Conservation (phyloP, 2,113 vertebrate genomes). For the Gymnocephalus cernua region DNA sequence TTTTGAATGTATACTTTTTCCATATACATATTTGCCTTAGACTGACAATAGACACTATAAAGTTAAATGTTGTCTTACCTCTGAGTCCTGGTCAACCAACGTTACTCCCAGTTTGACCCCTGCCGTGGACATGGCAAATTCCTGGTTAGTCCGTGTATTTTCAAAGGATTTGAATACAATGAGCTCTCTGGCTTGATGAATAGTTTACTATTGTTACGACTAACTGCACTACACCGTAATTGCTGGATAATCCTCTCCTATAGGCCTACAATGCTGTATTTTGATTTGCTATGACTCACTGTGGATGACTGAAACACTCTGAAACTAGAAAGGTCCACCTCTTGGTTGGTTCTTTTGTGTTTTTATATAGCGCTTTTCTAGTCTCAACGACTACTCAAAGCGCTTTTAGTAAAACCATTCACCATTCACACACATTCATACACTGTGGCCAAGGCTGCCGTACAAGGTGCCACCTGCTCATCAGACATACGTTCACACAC, state of each 20-base stretch:
- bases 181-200: constrained; percentile 56
- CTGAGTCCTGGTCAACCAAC: constrained; percentile 33
- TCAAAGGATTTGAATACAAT: constrained; percentile 70
- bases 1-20: neutral
- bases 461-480: too few relatives aligned
- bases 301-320: constrained; percentile 25
- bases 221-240: constrained; percentile 48
- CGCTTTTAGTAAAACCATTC: too few relatives aligned
- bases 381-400: too few relatives aligned
- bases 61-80: constrained; percentile 62
- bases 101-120: constrained; percentile 37
- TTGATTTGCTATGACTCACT: constrained; percentile 36
- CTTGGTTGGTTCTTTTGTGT: constrained; percentile 23
- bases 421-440: too few relatives aligned
- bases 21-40: neutral
- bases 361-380: too few relatives aligned
- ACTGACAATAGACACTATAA: neutral
- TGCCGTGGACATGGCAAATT: constrained; percentile 38
- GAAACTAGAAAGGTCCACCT: constrained; percentile 54
- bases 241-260: constrained; percentile 57
- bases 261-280: constrained; percentile 20
- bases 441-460: too few relatives aligned
- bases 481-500: too few relatives aligned
- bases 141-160: constrained; percentile 65
- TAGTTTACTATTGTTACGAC: constrained; percentile 53